Base-by-base conservation (phyloP, 1,140 invertebrate genomes). In the Spodoptera litura region DNA sequence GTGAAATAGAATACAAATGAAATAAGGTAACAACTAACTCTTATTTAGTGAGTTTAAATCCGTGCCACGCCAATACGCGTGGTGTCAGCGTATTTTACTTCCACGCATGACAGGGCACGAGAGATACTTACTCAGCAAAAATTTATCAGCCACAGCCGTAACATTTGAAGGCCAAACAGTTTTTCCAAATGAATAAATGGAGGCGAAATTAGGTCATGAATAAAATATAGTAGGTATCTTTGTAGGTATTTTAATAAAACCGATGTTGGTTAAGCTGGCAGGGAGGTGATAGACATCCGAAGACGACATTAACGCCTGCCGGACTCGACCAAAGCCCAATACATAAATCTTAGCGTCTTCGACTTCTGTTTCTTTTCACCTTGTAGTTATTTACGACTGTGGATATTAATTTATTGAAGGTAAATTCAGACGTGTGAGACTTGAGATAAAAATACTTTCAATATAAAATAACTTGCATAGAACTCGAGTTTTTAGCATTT, bases 141-240 rank as follows among this genome's bases (percentile, higher is more conserved):
- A 61, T 61, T 74, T 74, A 74, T 74, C 71, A 72, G 27, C 52
- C 51, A 38, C 49, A 31, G 20, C 71, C 56, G 20, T 61, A 61
- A 58, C 68, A 15, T 71, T 35, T 59, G 70, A 73, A 73, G 70
- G 70, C 55, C 71, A 74, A 61, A 74, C 58, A 51, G 56, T 11
- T 73, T 73, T 73, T 44, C 56, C 38, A 20, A 74, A 74, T 59
- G 35, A 73, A 73, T 58, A 59, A 73, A 61, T 73, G 56, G 31
- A 13, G 11, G 20, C 38, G 38, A 56, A 73, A 59, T 73, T 59
- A 73, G 53, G 59, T 11, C 56, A 61, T 61, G 55, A 25, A 59
- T 73, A 59, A 73, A 59, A 61, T 38, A 49, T 61, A 20, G n/a
- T 11, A 72, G 11, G n/a, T 11, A 72, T 38, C 20, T 51, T 9